Conservation (phyloP, 2,888 invertebrate genomes). For the Perizoma affinitatum region DNA sequence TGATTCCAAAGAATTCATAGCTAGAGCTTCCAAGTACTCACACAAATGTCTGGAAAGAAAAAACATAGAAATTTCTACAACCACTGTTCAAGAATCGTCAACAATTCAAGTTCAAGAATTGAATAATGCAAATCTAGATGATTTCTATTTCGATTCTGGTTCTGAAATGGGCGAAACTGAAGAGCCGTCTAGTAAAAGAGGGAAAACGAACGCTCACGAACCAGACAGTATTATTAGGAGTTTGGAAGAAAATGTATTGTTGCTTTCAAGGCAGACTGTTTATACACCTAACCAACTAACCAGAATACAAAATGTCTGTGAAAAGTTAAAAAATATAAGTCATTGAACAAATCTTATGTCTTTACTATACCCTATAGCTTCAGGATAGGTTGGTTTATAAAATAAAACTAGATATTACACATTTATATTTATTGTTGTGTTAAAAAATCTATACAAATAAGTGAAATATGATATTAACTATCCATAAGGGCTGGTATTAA, state of each 20-base stretch:
- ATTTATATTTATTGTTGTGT: constrained; percentile 84
- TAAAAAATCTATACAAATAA: constrained; percentile 83
- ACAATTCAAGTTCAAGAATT: constrained; percentile 10
- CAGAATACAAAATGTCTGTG: constrained; percentile 57
- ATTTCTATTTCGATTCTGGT: constrained; percentile 63
- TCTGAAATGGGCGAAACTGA: constrained; percentile 59
- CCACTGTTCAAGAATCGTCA: neutral
- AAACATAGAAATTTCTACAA: neutral
- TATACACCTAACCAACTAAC: constrained; percentile 50
- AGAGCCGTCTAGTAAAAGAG: constrained; percentile 66
- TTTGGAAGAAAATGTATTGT: constrained; percentile 56
- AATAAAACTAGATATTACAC: constrained; percentile 76
- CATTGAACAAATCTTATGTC: constrained; percentile 34
- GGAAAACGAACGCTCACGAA: constrained; percentile 54
- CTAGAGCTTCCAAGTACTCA: constrained; percentile 24
- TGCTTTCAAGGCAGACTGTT: constrained; percentile 56
- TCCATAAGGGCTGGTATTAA: constrained; percentile 66
- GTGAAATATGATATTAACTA: constrained; percentile 80
- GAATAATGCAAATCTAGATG: constrained; percentile 37
- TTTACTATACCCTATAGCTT: neutral
- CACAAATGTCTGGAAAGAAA: constrained; percentile 38
- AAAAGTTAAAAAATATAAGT: constrained; percentile 60
- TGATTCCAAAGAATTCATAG: too few species aligned
- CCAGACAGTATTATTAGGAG: constrained; percentile 53
- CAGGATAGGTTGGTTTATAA: constrained; percentile 15